Base-by-base conservation (phyloP, 1,140 invertebrate genomes). In the Daktulosphaira vitifoliae region DNA sequence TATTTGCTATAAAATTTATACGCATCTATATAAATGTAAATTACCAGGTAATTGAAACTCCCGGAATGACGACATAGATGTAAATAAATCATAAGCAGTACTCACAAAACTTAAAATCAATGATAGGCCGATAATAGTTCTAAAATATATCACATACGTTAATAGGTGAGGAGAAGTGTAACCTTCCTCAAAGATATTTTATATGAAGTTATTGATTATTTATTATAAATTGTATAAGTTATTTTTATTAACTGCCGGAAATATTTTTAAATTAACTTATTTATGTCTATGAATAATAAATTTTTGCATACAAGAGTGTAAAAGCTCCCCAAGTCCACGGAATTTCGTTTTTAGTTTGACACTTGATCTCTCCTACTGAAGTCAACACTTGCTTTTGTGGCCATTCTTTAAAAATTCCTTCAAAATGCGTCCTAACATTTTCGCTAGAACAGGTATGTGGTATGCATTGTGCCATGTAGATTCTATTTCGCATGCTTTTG, bases 381-480 rank as follows among this genome's bases (percentile, higher is more conserved):
- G 52, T 66, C 29, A 23, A 38, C 25, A 51, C 50, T 53, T 33
- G 42, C 18, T 25, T 33, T 6, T n/a, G 50, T n/a, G 42, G 38
- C 4, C 42, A 39, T 11, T 54, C 26, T n/a, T 38, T 13, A 3
- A 66, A 37, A 25, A 53, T 33, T 4, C 42, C 11, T 15, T 53
- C 52, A 11, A 44, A 26, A 13, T 66, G 50, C 20, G 18, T 42
- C 33, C 52, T 20, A 9, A 59, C 16, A 52, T 51, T 46, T 23
- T n/a, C 16, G 25, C 37, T 46, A 9, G 20, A 20, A 13, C 68
- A 68, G 0, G 65, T 53, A 20, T 65, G 56, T 6, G 68, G 68
- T 20, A 68, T 33, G 29, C 68, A 68, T 8, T 67, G 49, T 1
- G 65, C 68, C 33, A 53, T 52, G 38, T 68, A 49, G 5, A 68